Evolutionary conservation across 1,140 invertebrate genomes (phyloP), one percentile per base, ranked within the genome.

Genomic region (Dinoponera quadriceps): DNA sequence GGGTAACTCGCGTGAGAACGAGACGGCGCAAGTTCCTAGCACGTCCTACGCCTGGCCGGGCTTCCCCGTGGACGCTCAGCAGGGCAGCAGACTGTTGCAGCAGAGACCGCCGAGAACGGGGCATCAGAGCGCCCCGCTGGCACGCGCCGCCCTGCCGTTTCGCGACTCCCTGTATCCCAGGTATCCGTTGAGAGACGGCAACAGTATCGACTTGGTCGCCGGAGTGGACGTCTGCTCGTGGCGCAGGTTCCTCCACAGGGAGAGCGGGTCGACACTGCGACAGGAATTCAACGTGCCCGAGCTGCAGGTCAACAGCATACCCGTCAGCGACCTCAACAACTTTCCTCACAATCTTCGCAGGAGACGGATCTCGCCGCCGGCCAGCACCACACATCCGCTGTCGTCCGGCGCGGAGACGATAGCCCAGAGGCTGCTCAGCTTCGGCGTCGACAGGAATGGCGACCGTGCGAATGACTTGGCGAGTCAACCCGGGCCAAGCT

Each of bases 241-340:
- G 16, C 66, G 66, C 51, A 69, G 66, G 18, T 27, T 57, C 27
- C 55, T 51, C 33, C 49, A 55, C 29, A 73, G 54, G 18, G 49
- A 57, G 11, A 27, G 69, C 25, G 16, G 9, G 14, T 27, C 22
- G 1, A 51, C 59, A 14, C 49, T 83, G 0, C 85, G 90, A 77
- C 87, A 84, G 14, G 87, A 90, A 38, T 90, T 92, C 77, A 95
- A 94, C n/a, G 94, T 96, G 75, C 96, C 96, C 2, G 90, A 95
- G 4, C 94, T 96, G 63, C 95, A 95, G 83, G 95, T 96, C 2
- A 96, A 96, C 78, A 96, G 96, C 83, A 92, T 95, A 0, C 95
- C 95, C 3, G 90, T 95, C 3, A 93, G 92, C 7, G 93, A 95
- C 71, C 91, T 93, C 75, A 90, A 78, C 83, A 91, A 92, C 63